phyloP scores from a whole-genome alignment of 2,113 vertebrate species.

The Echinops telfairi region DNA sequence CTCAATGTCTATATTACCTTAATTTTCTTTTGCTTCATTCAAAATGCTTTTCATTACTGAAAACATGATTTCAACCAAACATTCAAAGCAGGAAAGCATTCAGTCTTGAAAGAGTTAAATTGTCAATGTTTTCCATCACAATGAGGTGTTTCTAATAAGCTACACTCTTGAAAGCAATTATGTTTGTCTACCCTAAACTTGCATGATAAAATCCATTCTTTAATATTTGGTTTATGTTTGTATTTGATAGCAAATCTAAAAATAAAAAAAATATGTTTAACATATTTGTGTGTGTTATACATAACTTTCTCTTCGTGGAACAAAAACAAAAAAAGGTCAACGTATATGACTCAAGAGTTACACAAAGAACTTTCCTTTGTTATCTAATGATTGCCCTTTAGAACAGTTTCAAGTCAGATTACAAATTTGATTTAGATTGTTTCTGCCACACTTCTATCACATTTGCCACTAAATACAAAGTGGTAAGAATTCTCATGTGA shows the following conservation, averaged over 20 bases:
- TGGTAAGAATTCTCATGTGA: constrained; percentile 11
- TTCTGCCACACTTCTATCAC: not conserved
- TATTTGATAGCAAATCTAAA: not conserved
- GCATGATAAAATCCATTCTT: not conserved
- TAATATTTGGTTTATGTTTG: not conserved
- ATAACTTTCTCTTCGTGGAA: not conserved
- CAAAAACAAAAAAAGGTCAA: not conserved
- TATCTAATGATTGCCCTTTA: not conserved
- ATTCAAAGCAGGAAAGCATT: too few relatives aligned
- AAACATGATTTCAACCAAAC: too few relatives aligned
- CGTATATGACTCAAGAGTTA: not conserved
- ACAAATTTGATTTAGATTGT: not conserved
- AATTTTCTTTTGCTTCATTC: too few relatives aligned
- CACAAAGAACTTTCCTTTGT: constrained; percentile 24
- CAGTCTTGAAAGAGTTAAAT: not conserved
- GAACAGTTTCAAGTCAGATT: constrained; percentile 9
- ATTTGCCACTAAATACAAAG: not conserved
- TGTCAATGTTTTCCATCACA: not conserved
- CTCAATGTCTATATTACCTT: too few relatives aligned
- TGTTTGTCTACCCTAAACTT: not conserved
- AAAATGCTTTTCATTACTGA: too few relatives aligned
- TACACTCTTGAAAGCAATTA: constrained; percentile 26
- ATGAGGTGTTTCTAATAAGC: not conserved
- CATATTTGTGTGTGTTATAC: constrained; percentile 12
- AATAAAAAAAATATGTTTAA: not conserved